These are phyloP conservation scores for Drosophila nigromelanica DNA, from an alignment of 1,140 invertebrate genomes.

Conservation along the genomic window DNA sequence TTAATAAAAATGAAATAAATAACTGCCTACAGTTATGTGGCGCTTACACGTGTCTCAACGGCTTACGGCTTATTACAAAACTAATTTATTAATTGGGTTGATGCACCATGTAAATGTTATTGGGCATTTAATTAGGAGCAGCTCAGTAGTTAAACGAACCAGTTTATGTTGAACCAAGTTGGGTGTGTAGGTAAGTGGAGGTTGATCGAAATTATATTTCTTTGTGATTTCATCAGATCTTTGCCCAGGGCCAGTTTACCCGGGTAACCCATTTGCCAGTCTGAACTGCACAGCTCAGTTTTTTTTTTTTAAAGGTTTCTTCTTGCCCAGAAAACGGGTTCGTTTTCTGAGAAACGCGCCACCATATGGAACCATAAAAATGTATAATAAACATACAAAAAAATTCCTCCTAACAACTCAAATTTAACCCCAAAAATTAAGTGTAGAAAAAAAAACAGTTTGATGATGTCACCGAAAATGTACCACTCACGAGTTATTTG, in stretches of 20 bases:
- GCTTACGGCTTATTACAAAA: slow-evolving; percentile 36
- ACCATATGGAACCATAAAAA: not conserved
- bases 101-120: slow-evolving; percentile 27
- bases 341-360: slow-evolving; percentile 6
- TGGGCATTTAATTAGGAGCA: slow-evolving; percentile 15
- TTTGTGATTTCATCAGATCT: not conserved
- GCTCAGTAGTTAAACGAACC: not conserved
- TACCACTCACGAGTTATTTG: slow-evolving; percentile 5
- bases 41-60: slow-evolving; percentile 67
- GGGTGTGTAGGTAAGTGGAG: too few relatives aligned
- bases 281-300: not conserved
- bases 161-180: not conserved
- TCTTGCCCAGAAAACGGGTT: slow-evolving; percentile 7
- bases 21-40: slow-evolving; percentile 34
- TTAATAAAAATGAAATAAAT: too few relatives aligned
- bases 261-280: not conserved
- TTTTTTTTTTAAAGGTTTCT: slow-evolving; percentile 2
- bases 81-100: slow-evolving; percentile 57
- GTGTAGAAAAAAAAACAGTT: not conserved
- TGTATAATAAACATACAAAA: not conserved
- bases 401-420: not conserved
- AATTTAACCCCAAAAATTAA: not conserved
- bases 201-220: not conserved
- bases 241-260: not conserved
- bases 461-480: slow-evolving; percentile 35